Percentiles rank a stretch among this genome's conserved stretches.
phyloP scores from a whole-genome alignment of 2,888 invertebrate genomes.

The Ceriagrion tenellum region DNA sequence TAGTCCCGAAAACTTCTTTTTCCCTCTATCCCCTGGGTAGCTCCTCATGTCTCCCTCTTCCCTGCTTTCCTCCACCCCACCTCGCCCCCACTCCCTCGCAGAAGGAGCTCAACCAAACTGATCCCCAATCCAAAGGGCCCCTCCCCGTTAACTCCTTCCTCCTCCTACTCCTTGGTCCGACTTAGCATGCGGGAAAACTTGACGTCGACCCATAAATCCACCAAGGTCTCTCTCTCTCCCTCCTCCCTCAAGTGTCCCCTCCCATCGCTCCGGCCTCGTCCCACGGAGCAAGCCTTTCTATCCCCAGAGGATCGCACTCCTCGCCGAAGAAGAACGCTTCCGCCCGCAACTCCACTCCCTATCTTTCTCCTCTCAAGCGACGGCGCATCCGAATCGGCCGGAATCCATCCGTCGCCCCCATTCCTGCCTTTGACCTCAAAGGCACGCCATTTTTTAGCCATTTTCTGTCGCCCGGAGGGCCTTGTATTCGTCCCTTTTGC shows the following conservation, averaged over 20 bases:
- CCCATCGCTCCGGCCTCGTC: neutral
- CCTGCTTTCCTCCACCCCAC: neutral
- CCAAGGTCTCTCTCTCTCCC: neutral
- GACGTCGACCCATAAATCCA: constrained; percentile 53
- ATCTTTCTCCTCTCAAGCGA: neutral
- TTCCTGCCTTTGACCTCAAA: constrained; percentile 35
- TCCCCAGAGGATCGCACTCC: constrained; percentile 1
- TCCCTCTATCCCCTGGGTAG: neutral
- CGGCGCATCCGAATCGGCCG: neutral
- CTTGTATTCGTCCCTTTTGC: neutral
- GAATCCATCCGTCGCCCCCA: neutral
- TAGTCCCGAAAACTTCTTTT: neutral
- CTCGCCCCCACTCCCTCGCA: neutral
- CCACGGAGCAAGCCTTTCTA: neutral
- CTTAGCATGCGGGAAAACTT: constrained; percentile 53
- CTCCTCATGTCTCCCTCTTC: neutral
- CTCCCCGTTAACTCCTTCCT: neutral
- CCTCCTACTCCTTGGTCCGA: constrained; percentile 28
- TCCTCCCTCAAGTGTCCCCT: neutral
- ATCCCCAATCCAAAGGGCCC: neutral
- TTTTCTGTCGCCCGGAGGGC: neutral
- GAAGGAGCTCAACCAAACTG: neutral
- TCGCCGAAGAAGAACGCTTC: neutral
- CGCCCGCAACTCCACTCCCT: neutral
- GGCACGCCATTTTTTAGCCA: neutral